Base-by-base conservation (phyloP, 2,888 invertebrate genomes). In the Neria commutata region DNA sequence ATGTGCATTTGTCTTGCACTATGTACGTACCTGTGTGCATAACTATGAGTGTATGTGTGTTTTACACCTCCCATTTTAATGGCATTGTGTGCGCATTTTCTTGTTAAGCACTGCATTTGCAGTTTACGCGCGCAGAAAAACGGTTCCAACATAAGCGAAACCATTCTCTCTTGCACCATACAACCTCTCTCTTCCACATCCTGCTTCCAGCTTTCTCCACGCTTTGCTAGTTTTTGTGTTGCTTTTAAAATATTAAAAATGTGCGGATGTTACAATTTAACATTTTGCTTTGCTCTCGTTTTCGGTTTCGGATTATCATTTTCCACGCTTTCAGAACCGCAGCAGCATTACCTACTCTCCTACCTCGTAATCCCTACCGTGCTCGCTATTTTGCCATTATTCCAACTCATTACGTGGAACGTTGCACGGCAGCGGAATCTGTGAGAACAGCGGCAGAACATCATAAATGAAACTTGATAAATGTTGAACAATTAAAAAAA, bases 401-500 rank as follows among this genome's bases (percentile, higher is more conserved):
- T 14, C 37, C 37, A 8, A 6, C 37, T 37, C 37, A 19, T 42
- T 21, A 6, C 21, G 5, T 21, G 42, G 42, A 17, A 42, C 42
- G 42, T 21, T 42, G 42, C 42, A 21, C 42, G 47, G 49, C 40
- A 49, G 33, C 42, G 48, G 29, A 29, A 47, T 16, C 23, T 11
- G 25, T 33, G 53, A 56, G 3, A 56, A 56, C n/a, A 21, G 4
- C 3, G 19, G 16, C 37, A n/a, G n/a, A 16, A n/a, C 55, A 26
- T 42, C 21, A 56, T 52, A 58, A 68, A 63, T 62, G 62, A 61
- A 72, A 66, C 64, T 72, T 67, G 60, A 51, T 29, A 53, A 72
- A 68, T 70, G 68, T 70, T 70, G 63, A 68, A 65, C 72, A 72
- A 70, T 70, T 72, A 72, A 67, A 68, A n/a, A n/a, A 72, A 72